Conservation (phyloP, 1,140 invertebrate genomes). For the Tetramorium parvispinum region DNA sequence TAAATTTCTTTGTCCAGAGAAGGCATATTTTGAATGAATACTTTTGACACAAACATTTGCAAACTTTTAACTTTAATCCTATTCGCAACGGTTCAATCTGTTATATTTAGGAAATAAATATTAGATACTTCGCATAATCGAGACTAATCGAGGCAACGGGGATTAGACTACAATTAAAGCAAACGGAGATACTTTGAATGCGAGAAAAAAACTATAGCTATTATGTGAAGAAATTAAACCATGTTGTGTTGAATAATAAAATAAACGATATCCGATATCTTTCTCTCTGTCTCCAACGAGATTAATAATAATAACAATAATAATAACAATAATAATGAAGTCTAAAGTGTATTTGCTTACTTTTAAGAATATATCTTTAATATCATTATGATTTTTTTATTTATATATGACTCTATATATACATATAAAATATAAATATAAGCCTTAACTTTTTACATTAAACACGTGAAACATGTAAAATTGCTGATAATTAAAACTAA, state of each 20-base stretch:
- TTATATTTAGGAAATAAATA: background rate
- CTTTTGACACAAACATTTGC: background rate
- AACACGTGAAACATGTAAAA: background rate
- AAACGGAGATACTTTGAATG: background rate
- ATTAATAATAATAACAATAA: background rate
- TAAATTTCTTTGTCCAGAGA: background rate
- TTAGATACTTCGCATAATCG: slow-evolving; percentile 11
- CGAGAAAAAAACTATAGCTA: background rate
- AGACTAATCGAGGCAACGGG: slow-evolving; percentile 13
- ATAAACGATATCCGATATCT: background rate
- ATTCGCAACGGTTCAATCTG: background rate
- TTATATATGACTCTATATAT: background rate
- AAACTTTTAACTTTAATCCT: slow-evolving; percentile 23
- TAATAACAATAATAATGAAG: too few species aligned
- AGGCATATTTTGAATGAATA: background rate
- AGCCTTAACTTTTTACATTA: background rate
- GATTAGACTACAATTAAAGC: slow-evolving; percentile 35
- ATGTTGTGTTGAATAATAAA: background rate
- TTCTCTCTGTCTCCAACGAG: background rate
- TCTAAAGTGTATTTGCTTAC: background rate
- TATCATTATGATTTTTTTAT: background rate
- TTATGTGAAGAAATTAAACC: slow-evolving; percentile 4
- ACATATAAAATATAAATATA: background rate
- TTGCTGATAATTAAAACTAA: background rate
- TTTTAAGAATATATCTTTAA: background rate